Percentiles rank a stretch among this genome's conserved stretches.
These are phyloP conservation scores for Kobus ellipsiprymnus DNA, from an alignment of 2,113 vertebrate genomes.

Conservation along the genomic window DNA sequence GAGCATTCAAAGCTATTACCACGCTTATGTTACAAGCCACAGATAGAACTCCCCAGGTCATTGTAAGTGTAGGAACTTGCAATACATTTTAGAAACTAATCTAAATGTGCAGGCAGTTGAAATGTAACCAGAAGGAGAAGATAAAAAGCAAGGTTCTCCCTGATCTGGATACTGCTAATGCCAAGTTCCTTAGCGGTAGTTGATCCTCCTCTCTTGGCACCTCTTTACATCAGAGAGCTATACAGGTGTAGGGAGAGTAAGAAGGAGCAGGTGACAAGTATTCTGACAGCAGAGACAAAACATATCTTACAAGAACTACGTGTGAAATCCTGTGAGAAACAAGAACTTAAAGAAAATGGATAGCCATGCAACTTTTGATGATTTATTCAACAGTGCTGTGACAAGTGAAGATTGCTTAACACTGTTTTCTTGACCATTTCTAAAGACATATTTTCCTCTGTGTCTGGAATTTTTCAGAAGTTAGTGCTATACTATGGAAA, in stretches of 20 bases:
- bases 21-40: background rate
- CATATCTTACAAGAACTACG: background rate
- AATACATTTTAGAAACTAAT: background rate
- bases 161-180: background rate
- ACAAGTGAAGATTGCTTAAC: background rate
- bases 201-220: background rate
- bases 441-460: background rate
- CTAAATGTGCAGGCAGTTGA: background rate
- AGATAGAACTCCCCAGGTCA: background rate
- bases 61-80: background rate
- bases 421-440: background rate
- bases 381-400: background rate
- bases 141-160: background rate
- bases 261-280: background rate
- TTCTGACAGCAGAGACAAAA: background rate
- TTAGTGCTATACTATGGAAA: background rate
- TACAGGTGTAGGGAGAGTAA: background rate
- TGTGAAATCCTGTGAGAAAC: background rate
- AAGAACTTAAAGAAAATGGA: background rate
- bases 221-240: background rate
- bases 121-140: rapidly evolving
- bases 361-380: background rate
- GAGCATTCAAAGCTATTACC: background rate
- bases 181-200: background rate
- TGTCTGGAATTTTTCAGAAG: background rate